Conservation (phyloP, 2,888 invertebrate species). For the Leptodirus hochenwartii region DNA sequence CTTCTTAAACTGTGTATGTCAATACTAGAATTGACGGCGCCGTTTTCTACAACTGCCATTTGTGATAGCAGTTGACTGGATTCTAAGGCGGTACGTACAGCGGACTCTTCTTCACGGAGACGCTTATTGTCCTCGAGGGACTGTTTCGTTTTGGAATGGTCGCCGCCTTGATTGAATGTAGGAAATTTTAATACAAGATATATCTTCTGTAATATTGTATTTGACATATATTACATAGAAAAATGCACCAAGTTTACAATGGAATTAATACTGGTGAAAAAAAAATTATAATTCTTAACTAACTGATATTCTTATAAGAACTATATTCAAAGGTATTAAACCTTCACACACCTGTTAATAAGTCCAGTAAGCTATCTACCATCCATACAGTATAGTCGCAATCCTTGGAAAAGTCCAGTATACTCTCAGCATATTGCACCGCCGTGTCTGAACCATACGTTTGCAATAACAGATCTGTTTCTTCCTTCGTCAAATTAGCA, state of each 20-base stretch:
- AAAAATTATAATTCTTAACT: no score
- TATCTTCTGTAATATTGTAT: no score
- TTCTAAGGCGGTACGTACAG: conserved; percentile 38
- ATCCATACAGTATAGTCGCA: conserved; percentile 55
- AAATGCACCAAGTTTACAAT: no score
- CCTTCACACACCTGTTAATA: conserved; percentile 67
- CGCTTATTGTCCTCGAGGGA: conserved; percentile 45
- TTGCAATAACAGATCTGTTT: conserved; percentile 76
- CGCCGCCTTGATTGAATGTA: no score
- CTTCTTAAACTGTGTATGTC: conserved; percentile 47
- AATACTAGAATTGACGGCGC: conserved; percentile 30
- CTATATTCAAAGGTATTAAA: no score
- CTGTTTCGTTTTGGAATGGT: conserved; percentile 52
- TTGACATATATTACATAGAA: no score
- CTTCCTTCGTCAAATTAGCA: conserved; percentile 81
- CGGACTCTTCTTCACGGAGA: conserved; percentile 43
- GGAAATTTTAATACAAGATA: no score
- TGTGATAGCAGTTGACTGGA: conserved; percentile 25
- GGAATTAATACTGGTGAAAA: no score
- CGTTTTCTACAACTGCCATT: no score
- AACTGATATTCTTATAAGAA: no score
- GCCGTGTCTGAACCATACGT: conserved; percentile 87
- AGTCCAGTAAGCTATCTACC: conserved; percentile 67
- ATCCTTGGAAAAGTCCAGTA: conserved; percentile 60
- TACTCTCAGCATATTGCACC: conserved; percentile 69